A percentile compares a stretch with the other conserved stretches of the same genome.
These are phyloP conservation scores for Yponomeuta malinellus DNA, from an alignment of 2,888 invertebrate genomes.

Conservation along the genomic window DNA sequence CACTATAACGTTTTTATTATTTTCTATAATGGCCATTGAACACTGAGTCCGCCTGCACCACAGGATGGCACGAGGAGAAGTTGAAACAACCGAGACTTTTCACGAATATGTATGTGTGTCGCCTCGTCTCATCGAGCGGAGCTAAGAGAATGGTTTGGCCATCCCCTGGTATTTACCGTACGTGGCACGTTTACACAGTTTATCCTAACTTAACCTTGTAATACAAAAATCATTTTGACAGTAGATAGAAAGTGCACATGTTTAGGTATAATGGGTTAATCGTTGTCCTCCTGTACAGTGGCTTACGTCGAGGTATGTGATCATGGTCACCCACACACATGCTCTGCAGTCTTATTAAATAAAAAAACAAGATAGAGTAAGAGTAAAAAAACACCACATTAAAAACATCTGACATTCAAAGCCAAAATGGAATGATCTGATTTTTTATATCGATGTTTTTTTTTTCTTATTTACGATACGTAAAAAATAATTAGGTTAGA, in stretches of 20 bases:
- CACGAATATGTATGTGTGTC: too few relatives aligned
- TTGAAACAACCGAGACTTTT: too few relatives aligned
- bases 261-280: background rate
- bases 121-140: too few relatives aligned
- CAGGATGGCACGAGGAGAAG: too few relatives aligned
- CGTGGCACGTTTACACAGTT: too few relatives aligned
- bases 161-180: too few relatives aligned
- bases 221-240: too few relatives aligned
- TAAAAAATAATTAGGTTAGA: background rate
- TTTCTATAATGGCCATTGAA: background rate
- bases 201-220: too few relatives aligned
- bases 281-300: background rate
- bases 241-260: too few relatives aligned
- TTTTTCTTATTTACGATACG: slow-evolving; percentile 9
- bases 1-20: background rate
- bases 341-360: background rate
- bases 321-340: slow-evolving; percentile 6
- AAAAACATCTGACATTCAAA: slow-evolving; percentile 55
- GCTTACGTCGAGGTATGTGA: background rate
- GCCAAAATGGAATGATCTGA: slow-evolving; percentile 51
- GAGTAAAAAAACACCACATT: slow-evolving; percentile 9
- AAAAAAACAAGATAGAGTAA: slow-evolving; percentile 2
- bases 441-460: slow-evolving; percentile 8
- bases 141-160: too few relatives aligned
- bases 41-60: too few relatives aligned